Base-by-base conservation (phyloP, 2,113 vertebrate species). In the Oncorhynchus mykiss region DNA sequence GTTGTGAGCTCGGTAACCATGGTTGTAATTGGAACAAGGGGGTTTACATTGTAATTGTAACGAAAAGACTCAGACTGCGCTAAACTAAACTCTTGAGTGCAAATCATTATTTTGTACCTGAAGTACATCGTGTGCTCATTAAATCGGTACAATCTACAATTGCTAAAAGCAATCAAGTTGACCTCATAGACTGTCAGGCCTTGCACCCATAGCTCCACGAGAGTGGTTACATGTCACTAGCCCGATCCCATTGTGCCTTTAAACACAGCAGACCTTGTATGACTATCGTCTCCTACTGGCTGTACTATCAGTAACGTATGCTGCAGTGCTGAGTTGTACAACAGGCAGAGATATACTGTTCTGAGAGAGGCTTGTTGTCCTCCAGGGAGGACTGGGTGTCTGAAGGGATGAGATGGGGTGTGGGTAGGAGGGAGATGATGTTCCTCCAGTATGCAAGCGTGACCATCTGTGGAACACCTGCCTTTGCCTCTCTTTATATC, bases 1-100 rank as follows among this genome's bases (percentile, higher is more conserved):
- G 71, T 60, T 75, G 31, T 64, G 62, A 67, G 70, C 74, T 74
- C 71, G 78, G 74, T 82, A 82, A 74, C 87, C 72, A 84, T 81
- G 83, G 49, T 22, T 75, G 65, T 84, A 85, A 88, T 89, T 88
- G 70, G 78, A 82, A 87, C 81, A 78, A 45, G 49, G 57, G 79
- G 70, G 89, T 85, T 83, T 79, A 78, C 77, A 82, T 74, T 87
- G 79, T 82, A 67, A 73, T 67, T 64, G 64, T 27, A 22, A 29
- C 1, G 3, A 12, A 27, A 14, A 27, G 64, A 66, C 25, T 27
- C 65, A 67, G 14, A 67, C 65, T 27, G 5, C 7, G 7, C 27
- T 29, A 27, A 67, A 29, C 65, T 67, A 14, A 8, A 14, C 54
- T 57, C 18, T 57, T 57, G 13, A 57, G 54, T 18, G 20, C 54